Percentiles rank a stretch among this genome's conserved stretches.
Conservation (phyloP, 2,888 invertebrate genomes). For the Scelioninae gen. 1 region DNA sequence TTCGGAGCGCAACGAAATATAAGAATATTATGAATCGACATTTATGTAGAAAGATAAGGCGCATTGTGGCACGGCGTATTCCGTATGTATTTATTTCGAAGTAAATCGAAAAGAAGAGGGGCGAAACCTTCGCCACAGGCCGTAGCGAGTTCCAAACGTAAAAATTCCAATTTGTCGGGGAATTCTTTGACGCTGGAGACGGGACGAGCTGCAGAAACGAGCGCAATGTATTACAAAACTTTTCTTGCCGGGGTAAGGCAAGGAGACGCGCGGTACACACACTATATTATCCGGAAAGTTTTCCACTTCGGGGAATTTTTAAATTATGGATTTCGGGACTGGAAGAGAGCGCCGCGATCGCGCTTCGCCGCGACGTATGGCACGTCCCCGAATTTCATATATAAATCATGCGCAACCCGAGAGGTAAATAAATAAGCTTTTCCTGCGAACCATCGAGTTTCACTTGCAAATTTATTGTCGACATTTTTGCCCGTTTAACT, state of each 20-base stretch:
- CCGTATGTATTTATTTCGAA: slow-evolving; percentile 69
- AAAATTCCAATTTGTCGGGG: slow-evolving; percentile 79
- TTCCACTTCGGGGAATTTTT: slow-evolving; percentile 82
- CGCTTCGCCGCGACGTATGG: slow-evolving; percentile 73
- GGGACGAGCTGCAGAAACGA: slow-evolving; percentile 78
- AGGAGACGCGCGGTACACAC: slow-evolving; percentile 73
- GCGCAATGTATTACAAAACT: slow-evolving; percentile 83
- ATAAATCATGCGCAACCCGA: slow-evolving; percentile 72
- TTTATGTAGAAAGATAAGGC: slow-evolving; percentile 63
- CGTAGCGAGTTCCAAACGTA: slow-evolving; percentile 76
- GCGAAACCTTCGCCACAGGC: slow-evolving; percentile 63
- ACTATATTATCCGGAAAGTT: slow-evolving; percentile 81
- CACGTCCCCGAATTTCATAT: slow-evolving; percentile 71
- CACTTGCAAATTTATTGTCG: slow-evolving; percentile 71
- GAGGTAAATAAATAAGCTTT: slow-evolving; percentile 72
- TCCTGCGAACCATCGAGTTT: slow-evolving; percentile 71
- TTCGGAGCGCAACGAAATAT: slow-evolving; percentile 44
- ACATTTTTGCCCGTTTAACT: slow-evolving; percentile 71
- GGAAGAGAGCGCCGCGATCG: slow-evolving; percentile 71
- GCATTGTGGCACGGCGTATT: slow-evolving; percentile 60
- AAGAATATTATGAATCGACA: slow-evolving; percentile 60
- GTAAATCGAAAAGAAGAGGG: slow-evolving; percentile 67
- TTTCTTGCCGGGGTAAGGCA: slow-evolving; percentile 72
- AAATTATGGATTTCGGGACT: slow-evolving; percentile 82
- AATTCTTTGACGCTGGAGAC: slow-evolving; percentile 69